Percentiles rank a stretch among this genome's conserved stretches.
Conservation (phyloP, 2,797 vertebrate genomes). For the Artibeus lituratus region DNA sequence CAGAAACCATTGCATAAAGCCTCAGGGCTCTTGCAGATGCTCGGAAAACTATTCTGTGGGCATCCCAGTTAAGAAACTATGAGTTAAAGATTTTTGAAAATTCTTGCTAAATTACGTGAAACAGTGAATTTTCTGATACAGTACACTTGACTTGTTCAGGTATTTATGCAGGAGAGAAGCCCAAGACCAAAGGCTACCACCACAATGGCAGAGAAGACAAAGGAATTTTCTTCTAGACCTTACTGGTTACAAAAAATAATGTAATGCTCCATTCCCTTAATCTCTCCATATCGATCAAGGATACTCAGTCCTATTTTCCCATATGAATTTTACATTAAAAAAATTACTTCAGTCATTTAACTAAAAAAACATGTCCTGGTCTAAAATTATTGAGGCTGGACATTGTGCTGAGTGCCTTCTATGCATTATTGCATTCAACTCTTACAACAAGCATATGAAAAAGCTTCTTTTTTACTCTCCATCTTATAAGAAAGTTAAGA, state of each 20-base stretch:
- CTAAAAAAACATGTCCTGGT: background rate
- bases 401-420: background rate
- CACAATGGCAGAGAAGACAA: background rate
- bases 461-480: background rate
- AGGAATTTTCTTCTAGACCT: background rate
- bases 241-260: background rate
- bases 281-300: background rate
- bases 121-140: background rate
- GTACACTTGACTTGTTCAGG: background rate
- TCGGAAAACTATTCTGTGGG: background rate
- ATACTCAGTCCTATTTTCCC: background rate
- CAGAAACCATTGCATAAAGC: background rate
- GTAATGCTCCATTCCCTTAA: background rate
- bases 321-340: background rate
- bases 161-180: background rate
- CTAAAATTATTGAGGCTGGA: background rate
- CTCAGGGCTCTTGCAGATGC: background rate
- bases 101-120: slow-evolving; percentile 1
- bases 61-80: background rate
- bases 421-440: background rate
- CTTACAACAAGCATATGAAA: background rate
- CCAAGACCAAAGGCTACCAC: background rate
- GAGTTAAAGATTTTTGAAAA: background rate
- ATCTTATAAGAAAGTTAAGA: background rate
- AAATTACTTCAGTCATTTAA: background rate